These are phyloP conservation scores for Calidris pugnax DNA, from an alignment of 2,113 vertebrate species.

Conservation along the genomic window DNA sequence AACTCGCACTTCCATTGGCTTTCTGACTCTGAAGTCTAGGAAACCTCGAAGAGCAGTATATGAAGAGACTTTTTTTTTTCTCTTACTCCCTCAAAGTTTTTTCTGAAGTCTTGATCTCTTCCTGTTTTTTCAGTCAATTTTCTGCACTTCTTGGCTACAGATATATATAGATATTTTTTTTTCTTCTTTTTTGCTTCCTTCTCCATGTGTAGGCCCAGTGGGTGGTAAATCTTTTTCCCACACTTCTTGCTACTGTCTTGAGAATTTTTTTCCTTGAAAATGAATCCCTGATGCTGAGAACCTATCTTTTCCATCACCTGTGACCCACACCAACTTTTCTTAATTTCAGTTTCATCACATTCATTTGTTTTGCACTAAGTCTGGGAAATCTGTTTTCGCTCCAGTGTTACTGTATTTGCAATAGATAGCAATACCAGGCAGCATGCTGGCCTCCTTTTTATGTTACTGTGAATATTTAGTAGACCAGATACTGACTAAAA, in stretches of 20 bases:
- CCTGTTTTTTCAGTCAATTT: neutral
- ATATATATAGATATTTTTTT: neutral
- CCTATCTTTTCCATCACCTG: neutral
- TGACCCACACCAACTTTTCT: neutral
- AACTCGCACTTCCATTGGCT: neutral
- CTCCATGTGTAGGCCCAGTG: neutral
- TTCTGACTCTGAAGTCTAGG: neutral
- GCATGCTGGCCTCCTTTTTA: neutral
- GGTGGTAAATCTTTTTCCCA: constrained; percentile 20
- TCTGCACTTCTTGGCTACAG: neutral
- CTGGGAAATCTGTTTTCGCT: neutral
- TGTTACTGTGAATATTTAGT: neutral
- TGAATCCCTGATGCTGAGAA: neutral
- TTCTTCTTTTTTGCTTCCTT: neutral
- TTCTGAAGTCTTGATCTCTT: neutral
- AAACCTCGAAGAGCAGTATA: neutral
- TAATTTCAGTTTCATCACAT: neutral
- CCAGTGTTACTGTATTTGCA: neutral
- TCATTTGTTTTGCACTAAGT: neutral
- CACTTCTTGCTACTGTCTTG: neutral
- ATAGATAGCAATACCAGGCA: neutral
- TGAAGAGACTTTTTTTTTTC: neutral
- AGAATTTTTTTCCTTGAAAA: neutral
- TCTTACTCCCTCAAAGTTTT: neutral
- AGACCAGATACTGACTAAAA: neutral